These are phyloP conservation scores for Cossypha dichroa DNA, from an alignment of 2,797 vertebrate genomes.

Conservation along the genomic window DNA sequence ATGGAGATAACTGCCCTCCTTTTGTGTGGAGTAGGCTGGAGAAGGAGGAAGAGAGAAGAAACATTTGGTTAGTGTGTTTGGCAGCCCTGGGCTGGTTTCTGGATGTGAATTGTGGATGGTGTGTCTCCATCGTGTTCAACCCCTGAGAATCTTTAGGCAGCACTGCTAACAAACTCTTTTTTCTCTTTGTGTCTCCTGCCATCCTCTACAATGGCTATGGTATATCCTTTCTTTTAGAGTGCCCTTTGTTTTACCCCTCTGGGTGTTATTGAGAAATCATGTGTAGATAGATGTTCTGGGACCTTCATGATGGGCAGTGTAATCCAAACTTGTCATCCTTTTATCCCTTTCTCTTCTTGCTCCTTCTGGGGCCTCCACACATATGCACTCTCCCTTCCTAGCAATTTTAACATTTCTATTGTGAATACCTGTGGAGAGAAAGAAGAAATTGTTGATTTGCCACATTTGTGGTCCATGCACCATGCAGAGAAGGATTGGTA, in stretches of 20 bases:
- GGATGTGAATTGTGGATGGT: not conserved
- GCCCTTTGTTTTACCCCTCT: not conserved
- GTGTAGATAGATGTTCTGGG: not conserved
- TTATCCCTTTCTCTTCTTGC: not conserved
- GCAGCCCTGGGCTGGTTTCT: not conserved
- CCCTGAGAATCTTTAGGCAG: not conserved
- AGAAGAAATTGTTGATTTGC: not conserved
- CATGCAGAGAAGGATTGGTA: not conserved
- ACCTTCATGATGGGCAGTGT: not conserved
- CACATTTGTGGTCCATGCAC: rapidly evolving
- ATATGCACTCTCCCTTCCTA: not conserved
- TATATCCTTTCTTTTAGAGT: not conserved
- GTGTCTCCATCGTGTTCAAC: rapidly evolving
- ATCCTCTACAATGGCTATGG: not conserved
- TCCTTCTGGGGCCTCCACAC: not conserved
- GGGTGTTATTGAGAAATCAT: not conserved
- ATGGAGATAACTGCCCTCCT: not conserved
- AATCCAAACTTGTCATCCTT: not conserved
- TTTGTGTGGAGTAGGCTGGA: not conserved
- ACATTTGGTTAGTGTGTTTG: not conserved
- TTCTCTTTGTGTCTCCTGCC: not conserved
- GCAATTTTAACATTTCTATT: not conserved
- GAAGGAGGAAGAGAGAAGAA: not conserved
- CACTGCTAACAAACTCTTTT: not conserved
- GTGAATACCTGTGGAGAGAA: not conserved